Evolutionary conservation across 2,113 vertebrate genomes (phyloP), one percentile per base, ranked within the genome.

Genomic region (Herpetotheres cachinnans): DNA sequence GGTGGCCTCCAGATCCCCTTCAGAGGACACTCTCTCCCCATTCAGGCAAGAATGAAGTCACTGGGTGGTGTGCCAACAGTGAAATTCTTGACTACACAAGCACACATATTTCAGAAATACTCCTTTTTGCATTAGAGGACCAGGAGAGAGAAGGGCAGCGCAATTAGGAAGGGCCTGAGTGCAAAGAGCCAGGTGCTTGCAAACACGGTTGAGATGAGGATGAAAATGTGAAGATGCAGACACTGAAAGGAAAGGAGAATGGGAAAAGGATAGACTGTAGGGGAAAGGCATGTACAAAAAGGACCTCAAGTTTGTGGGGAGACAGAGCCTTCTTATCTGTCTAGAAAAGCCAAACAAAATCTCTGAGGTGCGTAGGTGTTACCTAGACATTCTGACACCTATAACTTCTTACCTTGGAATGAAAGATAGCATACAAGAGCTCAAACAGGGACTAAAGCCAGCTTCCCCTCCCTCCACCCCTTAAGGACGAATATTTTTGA

Each of bases 201-300:
- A 80, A 90, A 70, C 6, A 73, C 18, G 20, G 27, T 34, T 61
- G 56, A 46, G 55, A 54, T 34, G 19, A 69, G 42, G 5, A 55
- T 22, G 36, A 71, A 94, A 82, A 84, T 18, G 25, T 13, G 9
- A 81, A 65, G 38, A 63, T 22, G 25, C 32, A 63, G 36, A 46
- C 87, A 40, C 22, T 44, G 56, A 15, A 96, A 84, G 36, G 15
- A 34, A 65, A 71, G 47, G 14, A 69, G 16, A 16, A 72, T 24
- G 5, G 26, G 44, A 17, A 85, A 82, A 72, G 8, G 16, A 71
- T 6, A 71, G 47, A 25, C 26, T 36, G 14, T 16, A 71, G 20
- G 26, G 5, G 5, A 17, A 74, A 65, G 30, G 25, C 20, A 42
- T 13, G 7, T 46, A 61, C 0, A 0, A 61, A 50, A 87, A 77